Conservation (phyloP, 2,888 invertebrate genomes). For the Leucophora obtusa region DNA sequence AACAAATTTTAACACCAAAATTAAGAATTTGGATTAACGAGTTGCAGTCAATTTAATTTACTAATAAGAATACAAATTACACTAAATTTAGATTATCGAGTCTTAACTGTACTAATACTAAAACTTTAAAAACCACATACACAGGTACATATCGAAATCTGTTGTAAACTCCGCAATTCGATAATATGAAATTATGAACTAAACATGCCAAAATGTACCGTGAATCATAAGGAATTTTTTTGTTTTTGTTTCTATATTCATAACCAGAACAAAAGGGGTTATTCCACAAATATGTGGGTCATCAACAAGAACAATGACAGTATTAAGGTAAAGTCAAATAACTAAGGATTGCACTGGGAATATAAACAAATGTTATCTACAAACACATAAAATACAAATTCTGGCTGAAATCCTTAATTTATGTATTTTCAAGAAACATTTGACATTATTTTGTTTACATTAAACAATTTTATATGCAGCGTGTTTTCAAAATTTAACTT, state of each 20-base stretch:
- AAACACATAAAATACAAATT: background rate
- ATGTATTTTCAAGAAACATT: conserved; percentile 8
- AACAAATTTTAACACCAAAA: no score
- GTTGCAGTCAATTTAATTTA: no score
- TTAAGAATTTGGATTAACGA: no score
- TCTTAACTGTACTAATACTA: no score
- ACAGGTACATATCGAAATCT: no score
- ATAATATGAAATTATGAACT: conserved; percentile 33
- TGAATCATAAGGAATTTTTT: conserved; percentile 22
- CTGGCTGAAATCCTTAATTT: conserved; percentile 34
- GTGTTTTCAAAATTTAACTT: background rate
- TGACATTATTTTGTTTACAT: conserved; percentile 15
- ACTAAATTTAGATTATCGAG: no score
- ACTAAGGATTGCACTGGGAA: background rate
- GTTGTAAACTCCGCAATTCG: background rate
- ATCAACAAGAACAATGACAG: background rate
- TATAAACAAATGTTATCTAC: background rate
- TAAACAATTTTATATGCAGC: background rate
- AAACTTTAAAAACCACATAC: no score
- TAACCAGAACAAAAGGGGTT: conserved; percentile 17
- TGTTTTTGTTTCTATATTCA: background rate
- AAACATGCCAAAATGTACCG: background rate
- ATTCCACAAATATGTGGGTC: conserved; percentile 43
- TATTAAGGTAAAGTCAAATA: background rate
- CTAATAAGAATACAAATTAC: no score